Base-by-base conservation (phyloP, 2,888 invertebrate genomes). In the Lucinisca nassula region DNA sequence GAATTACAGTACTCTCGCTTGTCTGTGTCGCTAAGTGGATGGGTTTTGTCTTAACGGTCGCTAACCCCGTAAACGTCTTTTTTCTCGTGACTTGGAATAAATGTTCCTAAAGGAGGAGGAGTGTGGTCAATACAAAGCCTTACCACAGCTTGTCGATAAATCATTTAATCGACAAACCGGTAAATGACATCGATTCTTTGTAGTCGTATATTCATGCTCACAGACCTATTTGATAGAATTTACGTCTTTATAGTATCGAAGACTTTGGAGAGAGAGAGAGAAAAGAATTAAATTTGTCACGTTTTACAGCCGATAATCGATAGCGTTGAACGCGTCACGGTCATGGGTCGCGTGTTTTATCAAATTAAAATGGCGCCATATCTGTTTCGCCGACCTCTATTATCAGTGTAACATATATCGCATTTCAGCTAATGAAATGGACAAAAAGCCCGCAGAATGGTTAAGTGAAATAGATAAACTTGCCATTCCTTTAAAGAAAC, bases 261-360 rank as follows among this genome's bases (percentile, higher is more conserved):
- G 61, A 61, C 24, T 61, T 61, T 61, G 21, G 45, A n/a, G n/a
- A 51, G 27, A 27, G 58, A 58, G 27, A 67, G 35, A 67, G 67
- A 67, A 35, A 67, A 35, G 67, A 67, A 67, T 67, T 67, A 35
- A 67, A 67, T 67, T 67, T 67, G 67, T 67, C 67, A 67, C 67
- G 67, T 67, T 67, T 67, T 67, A 67, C 67, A 17, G 24, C 67
- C 67, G 67, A 67, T 67, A 67, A 67, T 67, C 67, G 67, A 67
- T 67, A 67, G 67, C 67, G 35, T 67, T 12, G 67, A 67, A 67
- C 67, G 67, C 67, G 67, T 67, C 67, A 67, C 67, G 67, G 67
- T 67, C 67, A 67, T 21, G 32, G 67, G 67, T 24, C 35, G 67
- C 35, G 24, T 67, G 67, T 35, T 67, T 4, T 32, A 30, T 67